Percentiles rank a stretch among this genome's conserved stretches.
These are phyloP conservation scores for Poeciliopsis turneri DNA, from an alignment of 2,797 vertebrate genomes.

Conservation along the genomic window DNA sequence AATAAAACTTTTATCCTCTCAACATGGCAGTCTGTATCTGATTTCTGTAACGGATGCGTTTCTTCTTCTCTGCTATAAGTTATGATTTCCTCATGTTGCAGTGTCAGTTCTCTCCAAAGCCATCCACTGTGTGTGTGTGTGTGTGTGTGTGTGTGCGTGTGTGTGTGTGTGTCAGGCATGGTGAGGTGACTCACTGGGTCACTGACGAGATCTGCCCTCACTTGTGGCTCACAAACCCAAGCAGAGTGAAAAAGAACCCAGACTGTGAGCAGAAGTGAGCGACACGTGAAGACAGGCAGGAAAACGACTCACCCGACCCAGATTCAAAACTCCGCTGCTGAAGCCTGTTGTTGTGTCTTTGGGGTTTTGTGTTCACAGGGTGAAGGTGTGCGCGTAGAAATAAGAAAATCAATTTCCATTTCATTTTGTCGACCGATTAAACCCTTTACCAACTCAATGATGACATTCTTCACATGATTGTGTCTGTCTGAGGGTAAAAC, in stretches of 20 bases:
- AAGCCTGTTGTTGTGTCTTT: neutral
- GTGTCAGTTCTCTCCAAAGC: conserved; percentile 50
- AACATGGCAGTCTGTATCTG: neutral
- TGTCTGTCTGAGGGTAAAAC: neutral
- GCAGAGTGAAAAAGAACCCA: conserved; percentile 15
- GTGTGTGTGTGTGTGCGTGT: conserved; percentile 26
- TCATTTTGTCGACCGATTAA: neutral
- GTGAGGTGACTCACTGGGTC: conserved; percentile 59
- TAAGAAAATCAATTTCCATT: neutral
- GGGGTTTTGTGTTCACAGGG: neutral
- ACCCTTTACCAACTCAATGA: neutral
- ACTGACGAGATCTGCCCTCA: conserved; percentile 61
- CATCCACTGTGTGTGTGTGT: conserved; percentile 22
- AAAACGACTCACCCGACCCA: neutral
- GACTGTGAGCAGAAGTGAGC: neutral
- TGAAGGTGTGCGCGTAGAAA: neutral
- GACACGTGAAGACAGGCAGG: conserved; percentile 6
- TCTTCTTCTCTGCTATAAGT: neutral
- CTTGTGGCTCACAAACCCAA: conserved; percentile 27
- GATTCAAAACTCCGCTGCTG: neutral
- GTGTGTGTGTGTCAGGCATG: conserved; percentile 35
- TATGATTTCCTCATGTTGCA: conserved; percentile 55
- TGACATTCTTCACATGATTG: neutral
- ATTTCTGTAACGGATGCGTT: neutral
- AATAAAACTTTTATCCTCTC: neutral